Base-by-base conservation (phyloP, 2,888 invertebrate genomes). In the Drosophila merina region DNA sequence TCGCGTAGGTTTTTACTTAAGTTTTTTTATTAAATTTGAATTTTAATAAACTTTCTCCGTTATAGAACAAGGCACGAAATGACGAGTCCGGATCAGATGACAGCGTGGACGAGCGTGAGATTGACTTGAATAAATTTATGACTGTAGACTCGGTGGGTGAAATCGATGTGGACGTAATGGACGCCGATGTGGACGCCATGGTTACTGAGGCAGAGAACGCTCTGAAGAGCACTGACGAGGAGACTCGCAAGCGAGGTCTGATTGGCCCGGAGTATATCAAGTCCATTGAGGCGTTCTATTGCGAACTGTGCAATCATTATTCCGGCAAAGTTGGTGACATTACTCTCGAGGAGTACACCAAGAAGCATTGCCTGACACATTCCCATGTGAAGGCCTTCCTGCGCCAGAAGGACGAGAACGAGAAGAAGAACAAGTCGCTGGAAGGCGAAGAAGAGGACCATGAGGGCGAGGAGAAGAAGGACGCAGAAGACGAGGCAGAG, bases 101-200 rank as follows among this genome's bases (percentile, higher is more conserved):
- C 67, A 95, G 94, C 25, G 93, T 93, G 7, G 95, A 95, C 78
- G 95, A 95, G 74, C 95, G 95, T 91, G 95, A 95, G 89, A 94
- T 95, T 4, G 95, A 96, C 92, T 93, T 97, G 75, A 96, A 96
- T 76, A 96, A 96, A 89, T 97, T 96, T 89, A 95, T 96, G 93
- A 96, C 97, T 0, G 93, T 97, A n/a, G 97, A 97, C 91, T 96
- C 97, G 3, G 96, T 97, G 31, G 97, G 97, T 6, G 96, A 96
- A 91, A 95, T 96, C 26, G 96, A 96, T 91, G 88, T 89, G 55
- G 92, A 92, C 90, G 86, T 78, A 30, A 72, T 87, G 70, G 86
- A 90, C 69, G 93, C 93, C 84, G 93, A 93, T 58, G 94, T 94
- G 89, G 93, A 92, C 64, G 92, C 92, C 42, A 74, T 90, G 58